Percentiles rank a stretch among this genome's conserved stretches.
These are phyloP conservation scores for Notolabrus celidotus DNA, from an alignment of 2,797 vertebrate genomes.

Conservation along the genomic window DNA sequence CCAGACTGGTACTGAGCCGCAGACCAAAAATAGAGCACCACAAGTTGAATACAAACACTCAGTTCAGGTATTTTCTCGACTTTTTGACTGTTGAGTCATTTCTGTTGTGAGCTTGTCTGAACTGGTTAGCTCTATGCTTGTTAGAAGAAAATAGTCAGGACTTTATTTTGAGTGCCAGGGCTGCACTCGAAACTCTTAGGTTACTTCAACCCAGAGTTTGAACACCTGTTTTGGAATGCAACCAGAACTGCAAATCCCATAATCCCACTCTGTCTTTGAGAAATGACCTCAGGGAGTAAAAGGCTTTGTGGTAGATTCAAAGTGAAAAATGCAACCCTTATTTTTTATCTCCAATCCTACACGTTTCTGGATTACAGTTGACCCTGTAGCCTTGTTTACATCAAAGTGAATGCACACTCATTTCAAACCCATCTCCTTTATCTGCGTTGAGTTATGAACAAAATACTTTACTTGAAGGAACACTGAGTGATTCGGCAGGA, in stretches of 20 bases:
- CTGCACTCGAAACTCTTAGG: constrained; percentile 66
- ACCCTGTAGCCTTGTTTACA: constrained; percentile 29
- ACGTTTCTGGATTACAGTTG: constrained; percentile 33
- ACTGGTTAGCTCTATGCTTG: constrained; percentile 44
- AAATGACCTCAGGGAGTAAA: constrained; percentile 64
- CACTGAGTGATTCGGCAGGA: constrained; percentile 56
- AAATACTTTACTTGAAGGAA: constrained; percentile 51
- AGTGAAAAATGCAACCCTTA: constrained; percentile 59
- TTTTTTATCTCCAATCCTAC: constrained; percentile 55
- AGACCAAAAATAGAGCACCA: constrained; percentile 41
- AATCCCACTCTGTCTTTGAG: constrained; percentile 74
- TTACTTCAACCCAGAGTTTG: constrained; percentile 67
- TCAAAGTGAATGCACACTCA: constrained; percentile 23
- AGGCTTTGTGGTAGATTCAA: constrained; percentile 62
- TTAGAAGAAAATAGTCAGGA: constrained; percentile 8
- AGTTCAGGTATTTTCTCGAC: constrained; percentile 49
- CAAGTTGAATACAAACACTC: constrained; percentile 39
- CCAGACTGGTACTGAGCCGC: constrained; percentile 37
- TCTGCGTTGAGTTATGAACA: constrained; percentile 51
- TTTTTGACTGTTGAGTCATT: constrained; percentile 48
- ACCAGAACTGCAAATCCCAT: constrained; percentile 77
- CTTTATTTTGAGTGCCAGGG: constrained; percentile 34
- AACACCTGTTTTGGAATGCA: constrained; percentile 78
- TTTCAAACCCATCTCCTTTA: constrained; percentile 41
- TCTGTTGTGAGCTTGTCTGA: constrained; percentile 60